Percentiles rank a stretch among this genome's conserved stretches.
phyloP scores from a whole-genome alignment of 2,888 invertebrate species.

The Lissonota sp. region DNA sequence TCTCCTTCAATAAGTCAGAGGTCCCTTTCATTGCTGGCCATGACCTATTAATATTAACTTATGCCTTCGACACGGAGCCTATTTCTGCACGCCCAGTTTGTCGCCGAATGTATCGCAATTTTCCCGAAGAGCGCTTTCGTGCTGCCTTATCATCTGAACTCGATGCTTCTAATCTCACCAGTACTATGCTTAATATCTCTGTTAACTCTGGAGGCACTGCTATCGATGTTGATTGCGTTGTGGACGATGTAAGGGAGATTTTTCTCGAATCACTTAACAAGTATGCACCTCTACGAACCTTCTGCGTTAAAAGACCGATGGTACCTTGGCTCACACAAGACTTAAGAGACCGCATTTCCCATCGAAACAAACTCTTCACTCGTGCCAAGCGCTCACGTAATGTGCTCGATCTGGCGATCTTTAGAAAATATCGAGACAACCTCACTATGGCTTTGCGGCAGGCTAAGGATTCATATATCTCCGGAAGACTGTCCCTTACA shows the following conservation, averaged over 20 bases:
- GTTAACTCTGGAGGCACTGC: not conserved
- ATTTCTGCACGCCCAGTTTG: not conserved
- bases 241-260: too few relatives aligned
- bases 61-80: not conserved
- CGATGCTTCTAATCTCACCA: not conserved
- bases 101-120: too few relatives aligned
- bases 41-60: slow-evolving; percentile 9
- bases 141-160: not conserved
- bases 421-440: not conserved
- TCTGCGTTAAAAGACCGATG: too few relatives aligned
- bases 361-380: not conserved
- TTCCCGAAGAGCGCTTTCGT: too few relatives aligned
- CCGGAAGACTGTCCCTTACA: not conserved
- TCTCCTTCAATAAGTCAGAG: not conserved
- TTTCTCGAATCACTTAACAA: too few relatives aligned
- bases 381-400: slow-evolving; percentile 7
- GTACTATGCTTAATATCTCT: not conserved
- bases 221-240: too few relatives aligned
- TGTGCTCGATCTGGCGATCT: not conserved
- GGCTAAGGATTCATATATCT: not conserved
- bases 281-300: too few relatives aligned
- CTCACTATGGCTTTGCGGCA: not conserved
- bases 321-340: too few relatives aligned
- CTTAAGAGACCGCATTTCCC: not conserved
- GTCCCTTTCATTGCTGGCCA: slow-evolving; percentile 40